Evolutionary conservation across 2,888 invertebrate genomes (phyloP).

Genomic region (Apantesis nais): DNA sequence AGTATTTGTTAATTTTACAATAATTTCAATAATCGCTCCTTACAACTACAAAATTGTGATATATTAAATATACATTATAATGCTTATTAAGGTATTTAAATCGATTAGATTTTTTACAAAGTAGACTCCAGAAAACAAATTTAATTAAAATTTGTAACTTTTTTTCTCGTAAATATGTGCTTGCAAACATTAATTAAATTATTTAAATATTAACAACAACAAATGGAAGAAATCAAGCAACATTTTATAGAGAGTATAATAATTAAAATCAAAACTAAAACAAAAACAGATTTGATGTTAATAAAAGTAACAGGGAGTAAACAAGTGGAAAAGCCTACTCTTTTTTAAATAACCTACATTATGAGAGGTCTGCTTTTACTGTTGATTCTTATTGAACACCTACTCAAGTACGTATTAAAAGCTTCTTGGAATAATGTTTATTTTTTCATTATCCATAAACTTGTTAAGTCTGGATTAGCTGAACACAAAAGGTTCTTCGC

Average conservation of each 20-base stretch:
- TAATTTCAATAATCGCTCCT: background rate
- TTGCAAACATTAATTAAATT: background rate
- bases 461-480: conserved; percentile 13
- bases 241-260: conserved; percentile 14
- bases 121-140: background rate
- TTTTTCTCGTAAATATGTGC: background rate
- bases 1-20: background rate
- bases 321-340: conserved; percentile 29
- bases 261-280: conserved; percentile 17
- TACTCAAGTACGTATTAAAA: conserved; percentile 33
- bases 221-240: conserved; percentile 6
- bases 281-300: conserved; percentile 19
- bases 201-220: background rate
- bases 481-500: conserved; percentile 27
- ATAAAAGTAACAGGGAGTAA: conserved; percentile 22
- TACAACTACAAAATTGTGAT: background rate
- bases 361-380: conserved; percentile 25
- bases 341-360: conserved; percentile 44
- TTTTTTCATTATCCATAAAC: conserved; percentile 36
- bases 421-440: conserved; percentile 24
- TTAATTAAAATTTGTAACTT: background rate
- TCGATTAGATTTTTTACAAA: background rate
- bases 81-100: background rate
- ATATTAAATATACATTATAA: background rate
- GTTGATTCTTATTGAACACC: conserved; percentile 37